Base-by-base conservation (phyloP, 30 jellyfish, hydroid and myxozoan species). In the Nemopilema nomurai region DNA sequence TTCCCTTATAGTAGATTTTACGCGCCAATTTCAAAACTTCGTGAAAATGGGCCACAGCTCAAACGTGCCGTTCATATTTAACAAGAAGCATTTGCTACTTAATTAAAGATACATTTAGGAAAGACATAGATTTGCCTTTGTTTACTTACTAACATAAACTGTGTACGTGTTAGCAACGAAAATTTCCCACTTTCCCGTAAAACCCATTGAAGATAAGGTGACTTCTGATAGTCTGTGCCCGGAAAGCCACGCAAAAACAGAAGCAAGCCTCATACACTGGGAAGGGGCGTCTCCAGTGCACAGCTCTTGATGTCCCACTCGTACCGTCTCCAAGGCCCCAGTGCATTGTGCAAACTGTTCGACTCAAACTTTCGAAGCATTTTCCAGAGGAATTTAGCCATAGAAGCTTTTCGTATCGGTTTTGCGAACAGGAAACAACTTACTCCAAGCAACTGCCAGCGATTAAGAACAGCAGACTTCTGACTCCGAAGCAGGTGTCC, bases 361-460 rank as follows among this genome's bases (percentile, higher is more conserved):
- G 89, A 62, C 33, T 79, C 89, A 33, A 79, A 65, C 64, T 79
- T 79, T n/a, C 80, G 79, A 71, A 79, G 66, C 50, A 68, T 32
- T 28, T 79, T 79, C 89, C 89, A 79, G 23, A 79, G 19, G 76
- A 28, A 79, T 51, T 67, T 71, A 29, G 89, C 89, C 25, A 67
- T 57, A 0, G 83, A 18, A 4, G 75, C 30, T 18, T 23, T 67
- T 26, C 50, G 64, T 70, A 64, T 28, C 81, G 32, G 62, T 23
- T 67, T 79, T 30, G 74, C 65, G 1, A 66, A 30, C 19, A 79
- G 49, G 41, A 79, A 79, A 26, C 89, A 79, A 70, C 89, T 79
- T 0, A 79, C 89, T 31, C 89, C 89, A 23, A 63, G 81, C 69
- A 79, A 49, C 16, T 67, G 68, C 89, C 89, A 79, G 69, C 89